Base-by-base conservation (phyloP, 2,888 invertebrate genomes). In the Dorcus hopei region DNA sequence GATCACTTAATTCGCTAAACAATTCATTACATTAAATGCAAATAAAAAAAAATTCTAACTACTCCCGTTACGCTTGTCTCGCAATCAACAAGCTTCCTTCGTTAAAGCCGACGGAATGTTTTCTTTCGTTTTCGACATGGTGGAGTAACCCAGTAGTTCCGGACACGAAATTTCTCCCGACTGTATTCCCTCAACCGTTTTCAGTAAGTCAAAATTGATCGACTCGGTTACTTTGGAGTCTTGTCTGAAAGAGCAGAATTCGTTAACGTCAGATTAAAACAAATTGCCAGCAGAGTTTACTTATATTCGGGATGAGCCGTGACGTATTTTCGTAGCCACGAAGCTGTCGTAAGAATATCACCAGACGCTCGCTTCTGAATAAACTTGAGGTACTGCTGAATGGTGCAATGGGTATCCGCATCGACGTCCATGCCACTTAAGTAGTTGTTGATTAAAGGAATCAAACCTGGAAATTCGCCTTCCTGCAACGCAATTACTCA, bases 391-490 rank as follows among this genome's bases (percentile, higher is more conserved):
- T 99, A 99, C 80, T 97, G 94, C 77, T 93, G 92, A 72, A 99
- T 92, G 7, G 96, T 95, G 80, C 98, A 98, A 77, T 95, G 93
- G 42, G 97, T 98, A 79, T 98, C 98, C 2, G 97, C 95, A 80
- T 99, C 99, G 51, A 97, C 93, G 77, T 99, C 97, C 87, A 97
- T 94, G 60, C 91, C 92, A 65, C 91, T 90, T 70, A 99, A 82
- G 80, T 96, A 99, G 70, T 91, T 93, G 76, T 95, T 91, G 62
- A 99, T 95, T 68, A 99, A 81, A 3, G 97, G 93, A 65, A 97
- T 88, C 69, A 99, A 82, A 0, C 99, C 99, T 23, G 97, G 96
- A 81, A 98, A 99, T 61, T 89, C 87, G 58, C 90, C 91, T 60
- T 88, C 87, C 91, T 93, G 67, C 40, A 77, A 58, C 26, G 4